Evolutionary conservation across 2,888 invertebrate genomes (phyloP), one percentile per base, ranked within the genome.

Genomic region (Stramonita haemastoma): DNA sequence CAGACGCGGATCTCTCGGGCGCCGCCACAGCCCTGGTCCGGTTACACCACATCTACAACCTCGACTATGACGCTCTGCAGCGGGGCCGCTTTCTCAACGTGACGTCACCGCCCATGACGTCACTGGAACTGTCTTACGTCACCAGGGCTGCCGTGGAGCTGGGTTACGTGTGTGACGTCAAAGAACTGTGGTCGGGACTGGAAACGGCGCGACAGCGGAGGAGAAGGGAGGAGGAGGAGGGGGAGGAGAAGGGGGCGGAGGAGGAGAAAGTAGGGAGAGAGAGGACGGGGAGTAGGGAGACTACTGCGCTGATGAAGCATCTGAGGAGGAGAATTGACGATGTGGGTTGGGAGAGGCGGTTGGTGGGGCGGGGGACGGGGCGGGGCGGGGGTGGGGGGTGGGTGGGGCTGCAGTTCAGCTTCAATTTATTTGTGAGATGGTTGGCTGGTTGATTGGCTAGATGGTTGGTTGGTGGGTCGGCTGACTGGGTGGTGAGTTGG

Each of bases 21-120:
- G 84, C 85, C 56, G 88, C 88, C 29, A 57, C 60, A n/a, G 88
- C 88, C 32, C 22, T 88, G 19, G 88, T 88, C 15, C 84, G 88
- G 0, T 73, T 88, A 8, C 88, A 88, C 32, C 34, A 84, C 15
- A 0, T 85, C 56, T 88, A 88, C 85, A 8, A 56, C 36, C 88
- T 88, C 19, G 34, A 70, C 60, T 88, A 88, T 56, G 5, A 66
- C 85, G 17, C 60, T 29, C n/a, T 85, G 26, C 46, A 73, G 26
- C 34, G 66, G 66, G 88, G 88, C 8, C 29, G 32, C 36, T 88
- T 88, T 17, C 73, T 88, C n/a, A 66, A 88, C 73, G 29, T 84
- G 84, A 88, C 84, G 88, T 88, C 88, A 88, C 36, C 84, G 0
- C 85, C 88, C 32, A 29, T 88, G 85, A 85, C 88, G 36, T 70